Evolutionary conservation across 2,797 vertebrate genomes (phyloP).

Genomic region (Loriculus beryllinus): DNA sequence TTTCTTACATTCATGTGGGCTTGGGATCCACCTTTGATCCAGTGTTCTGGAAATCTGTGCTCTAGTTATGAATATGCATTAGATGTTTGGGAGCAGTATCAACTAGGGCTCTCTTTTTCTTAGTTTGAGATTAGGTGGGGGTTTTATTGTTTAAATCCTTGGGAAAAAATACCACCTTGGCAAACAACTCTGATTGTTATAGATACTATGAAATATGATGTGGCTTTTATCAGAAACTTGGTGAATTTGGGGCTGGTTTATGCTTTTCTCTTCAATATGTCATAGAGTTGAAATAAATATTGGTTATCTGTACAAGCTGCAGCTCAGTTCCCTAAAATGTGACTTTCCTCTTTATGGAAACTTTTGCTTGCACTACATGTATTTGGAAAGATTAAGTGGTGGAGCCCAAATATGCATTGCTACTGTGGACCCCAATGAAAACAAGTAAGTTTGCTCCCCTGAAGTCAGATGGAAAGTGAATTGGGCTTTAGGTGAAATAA

Average conservation of each 20-base stretch:
- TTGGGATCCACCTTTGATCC: constrained; percentile 18
- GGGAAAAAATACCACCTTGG: neutral
- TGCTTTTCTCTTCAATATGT: neutral
- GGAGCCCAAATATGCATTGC: neutral
- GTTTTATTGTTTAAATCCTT: neutral
- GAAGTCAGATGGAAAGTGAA: neutral
- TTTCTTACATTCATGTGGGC: neutral
- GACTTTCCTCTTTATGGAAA: neutral
- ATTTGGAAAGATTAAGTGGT: neutral
- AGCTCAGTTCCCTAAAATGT: neutral
- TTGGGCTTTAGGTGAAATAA: neutral
- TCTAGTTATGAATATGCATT: neutral
- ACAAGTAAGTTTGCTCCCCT: neutral
- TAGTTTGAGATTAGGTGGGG: neutral
- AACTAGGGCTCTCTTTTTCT: neutral
- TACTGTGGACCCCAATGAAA: neutral
- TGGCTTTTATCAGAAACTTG: neutral
- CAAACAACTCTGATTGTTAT: neutral
- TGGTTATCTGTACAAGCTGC: neutral
- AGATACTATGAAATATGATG: neutral
- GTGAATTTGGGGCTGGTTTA: neutral
- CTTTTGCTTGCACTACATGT: neutral
- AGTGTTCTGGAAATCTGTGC: neutral
- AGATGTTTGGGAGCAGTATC: neutral
- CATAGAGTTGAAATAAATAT: neutral